These are phyloP conservation scores for Prunella strophiata DNA, from an alignment of 2,797 vertebrate genomes.

Conservation along the genomic window DNA sequence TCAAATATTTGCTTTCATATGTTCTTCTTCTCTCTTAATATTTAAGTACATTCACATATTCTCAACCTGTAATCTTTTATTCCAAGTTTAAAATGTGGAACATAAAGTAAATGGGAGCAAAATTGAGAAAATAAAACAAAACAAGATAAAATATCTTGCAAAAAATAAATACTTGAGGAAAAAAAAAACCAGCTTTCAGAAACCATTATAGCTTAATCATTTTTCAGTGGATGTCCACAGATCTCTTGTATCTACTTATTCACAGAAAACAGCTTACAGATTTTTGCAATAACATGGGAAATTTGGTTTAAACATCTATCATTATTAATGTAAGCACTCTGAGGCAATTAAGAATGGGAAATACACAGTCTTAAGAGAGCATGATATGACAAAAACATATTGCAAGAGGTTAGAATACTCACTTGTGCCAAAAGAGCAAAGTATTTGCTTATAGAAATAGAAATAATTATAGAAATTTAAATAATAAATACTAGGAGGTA, in stretches of 20 bases:
- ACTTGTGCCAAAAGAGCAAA: neutral
- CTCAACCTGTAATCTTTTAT: neutral
- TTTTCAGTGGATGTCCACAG: neutral
- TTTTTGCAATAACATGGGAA: neutral
- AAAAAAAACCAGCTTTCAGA: neutral
- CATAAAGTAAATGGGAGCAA: neutral
- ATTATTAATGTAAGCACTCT: neutral
- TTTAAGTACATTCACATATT: neutral
- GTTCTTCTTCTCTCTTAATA: neutral
- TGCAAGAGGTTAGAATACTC: neutral
- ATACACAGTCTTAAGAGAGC: neutral
- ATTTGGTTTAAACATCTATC: neutral
- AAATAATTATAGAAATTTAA: neutral
- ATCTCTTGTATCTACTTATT: neutral
- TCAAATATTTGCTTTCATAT: neutral
- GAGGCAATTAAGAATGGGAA: neutral
- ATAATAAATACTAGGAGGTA: neutral
- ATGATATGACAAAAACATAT: neutral
- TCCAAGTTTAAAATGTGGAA: neutral
- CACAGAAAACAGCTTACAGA: neutral
- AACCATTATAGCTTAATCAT: neutral
- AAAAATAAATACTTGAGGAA: accelerated
- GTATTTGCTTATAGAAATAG: neutral
- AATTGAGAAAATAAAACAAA: neutral
- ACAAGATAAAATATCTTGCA: neutral